Percentiles rank a stretch among this genome's conserved stretches.
Evolutionary conservation across 2,113 vertebrate genomes (phyloP).

Genomic region (Upupa epops): DNA sequence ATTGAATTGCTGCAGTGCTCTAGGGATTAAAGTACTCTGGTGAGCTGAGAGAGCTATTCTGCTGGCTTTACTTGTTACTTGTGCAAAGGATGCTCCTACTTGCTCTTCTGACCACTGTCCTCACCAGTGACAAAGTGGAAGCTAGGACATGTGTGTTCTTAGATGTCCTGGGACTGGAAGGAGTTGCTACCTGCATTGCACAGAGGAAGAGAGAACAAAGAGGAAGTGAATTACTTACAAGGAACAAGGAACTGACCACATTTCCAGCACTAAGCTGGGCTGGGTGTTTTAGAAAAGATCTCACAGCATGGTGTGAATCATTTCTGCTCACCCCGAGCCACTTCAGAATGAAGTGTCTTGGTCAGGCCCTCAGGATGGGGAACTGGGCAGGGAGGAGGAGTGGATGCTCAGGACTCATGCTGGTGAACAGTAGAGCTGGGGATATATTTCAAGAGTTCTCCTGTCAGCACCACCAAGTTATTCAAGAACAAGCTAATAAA

Average conservation of each 20-base stretch:
- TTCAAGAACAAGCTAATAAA: neutral
- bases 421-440: neutral
- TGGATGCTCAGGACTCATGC: neutral
- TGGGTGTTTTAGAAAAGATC: neutral
- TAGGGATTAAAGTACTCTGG: neutral
- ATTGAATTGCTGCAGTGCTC: neutral
- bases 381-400: neutral
- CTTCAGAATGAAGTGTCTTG: neutral
- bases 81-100: fast-evolving
- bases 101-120: neutral
- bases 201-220: neutral
- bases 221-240: neutral
- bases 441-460: neutral
- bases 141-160: neutral
- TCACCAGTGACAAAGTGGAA: neutral
- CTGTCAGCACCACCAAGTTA: neutral
- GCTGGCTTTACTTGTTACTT: neutral
- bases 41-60: neutral
- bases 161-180: neutral
- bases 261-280: neutral
- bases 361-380: fast-evolving
- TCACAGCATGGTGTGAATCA: fast-evolving
- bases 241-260: neutral
- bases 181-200: neutral
- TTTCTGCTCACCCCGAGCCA: neutral